phyloP scores from a whole-genome alignment of 2,113 vertebrate genomes.

The Capreolus pygargus region DNA sequence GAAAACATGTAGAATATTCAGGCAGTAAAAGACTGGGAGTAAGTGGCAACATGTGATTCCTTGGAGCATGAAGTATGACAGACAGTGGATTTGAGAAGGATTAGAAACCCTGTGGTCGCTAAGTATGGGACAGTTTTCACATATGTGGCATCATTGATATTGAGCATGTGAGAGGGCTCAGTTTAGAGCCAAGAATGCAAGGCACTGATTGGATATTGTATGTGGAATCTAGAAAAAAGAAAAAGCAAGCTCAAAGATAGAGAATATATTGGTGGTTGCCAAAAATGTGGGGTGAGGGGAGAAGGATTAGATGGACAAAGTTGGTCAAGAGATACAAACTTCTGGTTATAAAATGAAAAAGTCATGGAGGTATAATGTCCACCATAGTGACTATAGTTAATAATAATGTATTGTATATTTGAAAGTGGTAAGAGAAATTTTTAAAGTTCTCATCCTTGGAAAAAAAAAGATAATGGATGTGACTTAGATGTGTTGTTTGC shows the following conservation, averaged over 20 bases:
- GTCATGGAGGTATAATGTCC: not conserved
- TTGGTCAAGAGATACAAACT: not conserved
- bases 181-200: not conserved
- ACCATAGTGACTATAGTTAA: not conserved
- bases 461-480: not conserved
- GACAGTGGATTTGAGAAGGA: too few species aligned
- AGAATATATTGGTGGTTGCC: not conserved
- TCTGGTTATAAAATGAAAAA: not conserved
- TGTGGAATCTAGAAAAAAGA: not conserved
- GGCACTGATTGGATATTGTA: not conserved
- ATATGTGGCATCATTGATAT: too few species aligned
- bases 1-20: not conserved
- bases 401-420: not conserved
- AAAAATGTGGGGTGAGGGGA: not conserved
- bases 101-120: not conserved
- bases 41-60: not conserved
- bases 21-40: not conserved
- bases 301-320: not conserved
- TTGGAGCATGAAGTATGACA: not conserved
- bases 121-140: not conserved
- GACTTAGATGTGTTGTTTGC: not conserved
- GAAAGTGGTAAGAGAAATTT: not conserved
- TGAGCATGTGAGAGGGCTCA: too few species aligned
- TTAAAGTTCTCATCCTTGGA: not conserved
- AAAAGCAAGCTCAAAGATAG: not conserved